Percentiles rank a stretch among this genome's conserved stretches.
Conservation (phyloP, 2,797 vertebrate genomes). For the Chiroxiphia lanceolata region DNA sequence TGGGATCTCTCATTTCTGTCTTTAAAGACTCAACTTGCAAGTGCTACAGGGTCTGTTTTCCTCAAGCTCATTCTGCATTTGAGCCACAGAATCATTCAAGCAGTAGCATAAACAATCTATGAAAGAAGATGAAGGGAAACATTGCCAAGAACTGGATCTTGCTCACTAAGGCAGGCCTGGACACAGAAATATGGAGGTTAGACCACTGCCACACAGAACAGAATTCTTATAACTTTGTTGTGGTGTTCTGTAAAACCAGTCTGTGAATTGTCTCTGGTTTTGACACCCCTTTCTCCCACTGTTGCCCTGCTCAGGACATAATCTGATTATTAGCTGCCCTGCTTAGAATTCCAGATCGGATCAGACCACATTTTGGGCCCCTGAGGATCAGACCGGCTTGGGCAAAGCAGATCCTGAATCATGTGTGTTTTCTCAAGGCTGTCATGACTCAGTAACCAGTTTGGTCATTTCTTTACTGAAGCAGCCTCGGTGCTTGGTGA, state of each 20-base stretch:
- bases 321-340: conserved; percentile 45
- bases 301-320: not conserved
- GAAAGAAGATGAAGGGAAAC: not conserved
- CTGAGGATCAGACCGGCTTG: not conserved
- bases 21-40: not conserved
- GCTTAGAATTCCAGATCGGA: conserved; percentile 50
- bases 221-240: not conserved
- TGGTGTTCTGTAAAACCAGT: not conserved
- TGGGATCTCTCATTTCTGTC: not conserved
- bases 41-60: not conserved
- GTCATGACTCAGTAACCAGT: not conserved
- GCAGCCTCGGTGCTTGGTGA: not conserved
- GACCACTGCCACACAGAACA: not conserved
- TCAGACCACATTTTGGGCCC: not conserved
- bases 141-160: not conserved
- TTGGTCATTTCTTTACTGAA: not conserved
- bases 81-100: not conserved
- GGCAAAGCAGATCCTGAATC: not conserved
- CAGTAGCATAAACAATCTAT: not conserved
- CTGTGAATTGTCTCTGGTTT: not conserved
- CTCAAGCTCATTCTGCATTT: not conserved
- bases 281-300: not conserved
- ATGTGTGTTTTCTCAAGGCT: not conserved
- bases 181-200: not conserved
- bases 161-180: not conserved